Base-by-base conservation (phyloP, 2,113 vertebrate genomes). In the Entomyzon cyanotis region DNA sequence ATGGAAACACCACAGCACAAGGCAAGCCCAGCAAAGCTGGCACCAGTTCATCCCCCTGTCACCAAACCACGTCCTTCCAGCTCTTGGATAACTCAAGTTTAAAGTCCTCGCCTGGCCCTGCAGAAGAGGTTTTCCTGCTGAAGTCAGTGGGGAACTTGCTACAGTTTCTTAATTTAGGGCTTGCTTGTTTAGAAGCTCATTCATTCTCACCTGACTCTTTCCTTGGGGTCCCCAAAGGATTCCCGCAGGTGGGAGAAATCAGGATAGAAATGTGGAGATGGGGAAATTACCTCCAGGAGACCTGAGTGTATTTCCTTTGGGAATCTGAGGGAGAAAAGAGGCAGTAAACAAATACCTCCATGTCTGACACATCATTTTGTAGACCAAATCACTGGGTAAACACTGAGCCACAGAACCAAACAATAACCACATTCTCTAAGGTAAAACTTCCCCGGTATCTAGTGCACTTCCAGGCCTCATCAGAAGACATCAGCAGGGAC, bases 141-240 rank as follows among this genome's bases (percentile, higher is more conserved):
- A 5, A 80, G 28, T 10, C 8, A 20, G 33, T 1, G 3, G 30
- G 23, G 24, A 18, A 71, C 33, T 59, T 24, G 25, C 52, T 74
- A 44, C 21, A 58, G 47, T 12, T 68, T 47, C 17, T 90, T 74
- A 63, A 60, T 30, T 80, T 68, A 90, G 63, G 46, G n/a, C 63
- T 78, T 78, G 47, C 28, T 55, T 75, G 56, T 8, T 77, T 53
- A 35, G 47, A 53, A 95, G 47, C 2, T 59, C 67, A 58, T 27
- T 65, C n/a, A 16, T 41, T 52, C 74, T 96, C 97, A 99, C 99
- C 98, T 98, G 97, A 99, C 99, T 97, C 99, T 98, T 95, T 99
- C 99, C 92, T 99, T 99, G 35, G 99, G 99, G 96, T 99, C 99
- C 22, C 99, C 99, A 53, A 99, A 99, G 49, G 99, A 99, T 97